These are phyloP conservation scores for Eudyptes chrysolophus DNA, from an alignment of 2,113 vertebrate species.

Conservation along the genomic window DNA sequence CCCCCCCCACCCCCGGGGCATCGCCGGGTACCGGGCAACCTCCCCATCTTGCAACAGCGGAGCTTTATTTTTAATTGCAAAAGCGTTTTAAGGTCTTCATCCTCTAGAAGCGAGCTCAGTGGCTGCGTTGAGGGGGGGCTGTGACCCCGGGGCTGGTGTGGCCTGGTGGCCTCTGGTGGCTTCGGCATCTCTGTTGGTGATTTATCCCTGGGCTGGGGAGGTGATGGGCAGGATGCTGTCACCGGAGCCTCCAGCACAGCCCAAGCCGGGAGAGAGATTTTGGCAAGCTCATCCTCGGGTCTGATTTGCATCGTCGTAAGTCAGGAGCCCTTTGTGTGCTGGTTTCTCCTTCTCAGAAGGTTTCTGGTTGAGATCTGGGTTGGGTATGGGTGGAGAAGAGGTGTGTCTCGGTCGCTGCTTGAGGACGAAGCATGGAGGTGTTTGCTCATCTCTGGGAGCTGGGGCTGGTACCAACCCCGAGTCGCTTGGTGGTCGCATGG, in stretches of 20 bases:
- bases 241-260: not conserved
- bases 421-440: not conserved
- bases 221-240: not conserved
- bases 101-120: accelerated
- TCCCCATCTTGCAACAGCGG: too few species aligned
- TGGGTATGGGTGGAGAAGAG: conserved; percentile 22
- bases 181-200: accelerated
- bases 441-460: not conserved
- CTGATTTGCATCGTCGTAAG: not conserved
- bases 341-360: conserved; percentile 28
- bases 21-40: accelerated
- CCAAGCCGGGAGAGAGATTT: not conserved
- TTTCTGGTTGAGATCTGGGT: not conserved
- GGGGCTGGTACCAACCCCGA: not conserved
- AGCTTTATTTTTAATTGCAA: not conserved
- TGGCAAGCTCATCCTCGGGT: not conserved
- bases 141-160: accelerated
- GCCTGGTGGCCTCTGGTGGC: not conserved
- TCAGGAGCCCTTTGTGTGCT: not conserved
- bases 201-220: not conserved
- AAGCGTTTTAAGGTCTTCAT: not conserved
- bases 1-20: not conserved
- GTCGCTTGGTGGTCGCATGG: not conserved
- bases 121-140: not conserved
- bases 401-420: not conserved